Base-by-base conservation (phyloP, 2,113 vertebrate genomes). In the Ursus arctos region DNA sequence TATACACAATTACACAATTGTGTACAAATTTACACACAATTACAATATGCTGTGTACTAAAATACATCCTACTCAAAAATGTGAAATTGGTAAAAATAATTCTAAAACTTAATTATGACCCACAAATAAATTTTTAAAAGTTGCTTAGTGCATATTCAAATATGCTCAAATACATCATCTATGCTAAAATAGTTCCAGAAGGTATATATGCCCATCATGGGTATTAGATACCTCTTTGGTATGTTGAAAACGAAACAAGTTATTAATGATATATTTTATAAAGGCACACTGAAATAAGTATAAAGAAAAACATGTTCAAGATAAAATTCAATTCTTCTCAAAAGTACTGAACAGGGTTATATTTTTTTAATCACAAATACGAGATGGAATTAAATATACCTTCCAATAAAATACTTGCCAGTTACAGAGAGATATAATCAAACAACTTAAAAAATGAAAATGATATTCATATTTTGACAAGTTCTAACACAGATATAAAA, bases 21-120 rank as follows among this genome's bases (percentile, higher is more conserved):
- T 97, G 98, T 98, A 99, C 98, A 99, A 98, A 98, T 97, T 98
- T 97, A 98, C 97, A 99, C 95, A 99, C 92, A 98, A 98, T 96
- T 98, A 76, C 97, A 98, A 99, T 98, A 98, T 97, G 97, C 97
- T 98, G 79, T 98, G 94, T 98, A 98, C 92, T 93, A 98, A 97
- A 97, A 97, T 89, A 98, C 88, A 97, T 97, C 81, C 98, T 97
- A 98, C 91, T 98, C 83, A 97, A 96, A 98, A 97, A 98, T 96
- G 90, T 95, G 92, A 98, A 98, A 96, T 90, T 97, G 83, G 92
- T 97, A 98, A 98, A 98, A 92, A 93, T 96, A 53, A 98, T 96
- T 97, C 95, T 93, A 98, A 98, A 86, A 98, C 87, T 98, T 98
- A 98, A 80, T 89, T 21, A 97, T 84, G 40, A 96, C 28, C 79